Evolutionary conservation across 2,888 invertebrate species (phyloP), one percentile per base, ranked within the genome.

Genomic region (Theodoxus fluviatilis): DNA sequence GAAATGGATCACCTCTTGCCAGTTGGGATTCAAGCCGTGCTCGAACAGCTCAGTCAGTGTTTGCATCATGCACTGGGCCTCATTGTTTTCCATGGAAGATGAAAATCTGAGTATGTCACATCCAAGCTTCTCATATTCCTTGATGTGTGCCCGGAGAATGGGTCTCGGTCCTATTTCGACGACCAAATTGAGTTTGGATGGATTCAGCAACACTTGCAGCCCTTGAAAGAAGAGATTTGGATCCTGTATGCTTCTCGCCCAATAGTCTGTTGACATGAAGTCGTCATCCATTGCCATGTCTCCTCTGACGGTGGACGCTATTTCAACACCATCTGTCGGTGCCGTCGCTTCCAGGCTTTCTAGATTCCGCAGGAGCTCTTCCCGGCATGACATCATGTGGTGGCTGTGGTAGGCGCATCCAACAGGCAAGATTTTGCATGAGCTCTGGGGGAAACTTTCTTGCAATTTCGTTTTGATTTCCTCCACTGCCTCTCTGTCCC

Each of bases 151-250:
- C 9, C 72, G 43, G 35, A 81, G 64, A 31, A 80, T 80, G 15
- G 81, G 80, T 55, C 71, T 76, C 33, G 81, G 82, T 9, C 82
- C 81, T 31, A 83, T 78, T 70, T 83, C 83, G 7, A 83, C 43
- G 71, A 78, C 76, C 6, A 82, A 61, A 64, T 75, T 79, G n/a
- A 63, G 68, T 1, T 59, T 67, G 2, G 64, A 69, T 31, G 63
- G 55, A 0, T 70, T 40, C 1, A 69, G 65, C 6, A 76, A 67
- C 37, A 71, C 52, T 63, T 69, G 22, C 7, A 81, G 71, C 1
- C 76, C 77, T 43, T 78, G 70, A 43, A 71, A 69, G 57, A 83
- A 80, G 0, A 64, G 47, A 0, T 82, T 82, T n/a, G 80, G 79
- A 43, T 77, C 57, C 47, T 76, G 67, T 28, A 81, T 75, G 70